Evolutionary conservation across 2,888 invertebrate species (phyloP), one percentile per base, ranked within the genome.

Genomic region (Hirtodrosophila histrioides): DNA sequence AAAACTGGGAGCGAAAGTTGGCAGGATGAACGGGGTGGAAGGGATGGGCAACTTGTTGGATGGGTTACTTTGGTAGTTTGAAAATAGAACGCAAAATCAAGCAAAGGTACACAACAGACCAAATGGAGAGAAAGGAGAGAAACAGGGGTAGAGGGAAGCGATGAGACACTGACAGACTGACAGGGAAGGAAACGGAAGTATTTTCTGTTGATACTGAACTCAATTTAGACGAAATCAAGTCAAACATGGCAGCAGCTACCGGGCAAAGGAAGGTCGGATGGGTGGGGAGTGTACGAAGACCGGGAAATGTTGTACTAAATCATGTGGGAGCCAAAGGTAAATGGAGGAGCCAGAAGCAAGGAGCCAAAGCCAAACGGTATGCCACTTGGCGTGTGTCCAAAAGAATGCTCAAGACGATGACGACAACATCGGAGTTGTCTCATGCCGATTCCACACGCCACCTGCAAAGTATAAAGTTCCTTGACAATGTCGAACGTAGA

Each of bases 201-300:
- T 86, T 86, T 88, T 88, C 84, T 88, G 84, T 84, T 84, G 88
- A 84, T 84, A 84, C 88, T 84, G 84, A 85, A 85, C 88, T 85
- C 88, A 85, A 85, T 85, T 85, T 85, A 88, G 86, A 88, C 81
- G 88, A 85, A 85, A 85, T 85, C 84, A 88, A 85, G 88, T 85
- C 88, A 85, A 88, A 85, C 88, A 85, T 83, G 88, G 84, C 75
- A 85, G 74, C 72, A 55, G 48, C 61, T 35, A 70, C 49, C 37
- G 64, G 29, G 41, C 40, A 31, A 8, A 17, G 54, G 4, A 37
- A 10, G 10, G 50, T 17, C 17, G 24, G n/a, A 31, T 17, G n/a
- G n/a, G 4, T n/a, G n/a, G 61, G 31, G 10, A 48, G 29, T 11
- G 12, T 24, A 23, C 7, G 37, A 39, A 49, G 49, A 36, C 46